phyloP scores from a whole-genome alignment of 2,113 vertebrate species.

The Cryptotis parvus region DNA sequence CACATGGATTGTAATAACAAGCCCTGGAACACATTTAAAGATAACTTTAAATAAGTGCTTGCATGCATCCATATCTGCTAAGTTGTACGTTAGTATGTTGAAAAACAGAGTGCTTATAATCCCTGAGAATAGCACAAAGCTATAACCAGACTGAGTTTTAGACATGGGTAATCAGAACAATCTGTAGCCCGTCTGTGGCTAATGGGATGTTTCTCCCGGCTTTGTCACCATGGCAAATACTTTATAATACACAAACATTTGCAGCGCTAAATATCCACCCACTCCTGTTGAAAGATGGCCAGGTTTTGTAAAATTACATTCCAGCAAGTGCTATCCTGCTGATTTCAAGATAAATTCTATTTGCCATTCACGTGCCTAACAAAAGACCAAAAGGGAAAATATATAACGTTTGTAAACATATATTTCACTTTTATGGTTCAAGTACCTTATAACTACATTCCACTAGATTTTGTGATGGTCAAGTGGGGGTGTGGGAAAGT shows the following conservation, averaged over 20 bases:
- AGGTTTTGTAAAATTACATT: constrained; percentile 91
- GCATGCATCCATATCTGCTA: constrained; percentile 80
- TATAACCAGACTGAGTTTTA: constrained; percentile 87
- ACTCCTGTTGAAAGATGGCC: constrained; percentile 91
- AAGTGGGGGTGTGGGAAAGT: constrained; percentile 16
- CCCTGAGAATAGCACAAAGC: constrained; percentile 83
- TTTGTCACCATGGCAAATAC: constrained; percentile 93
- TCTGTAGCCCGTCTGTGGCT: constrained; percentile 90
- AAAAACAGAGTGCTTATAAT: constrained; percentile 73
- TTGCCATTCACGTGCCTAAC: constrained; percentile 87
- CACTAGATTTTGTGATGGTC: constrained; percentile 69
- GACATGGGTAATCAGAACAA: constrained; percentile 90
- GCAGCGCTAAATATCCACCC: constrained; percentile 91
- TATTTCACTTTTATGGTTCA: constrained; percentile 77
- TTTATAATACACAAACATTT: constrained; percentile 93
- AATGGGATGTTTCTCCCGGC: constrained; percentile 91
- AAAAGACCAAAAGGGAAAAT: constrained; percentile 83
- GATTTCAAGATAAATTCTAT: constrained; percentile 89
- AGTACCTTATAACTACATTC: constrained; percentile 69
- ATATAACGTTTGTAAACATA: constrained; percentile 83
- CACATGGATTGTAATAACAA: neutral
- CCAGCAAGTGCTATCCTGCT: constrained; percentile 87
- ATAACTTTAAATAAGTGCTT: constrained; percentile 67
- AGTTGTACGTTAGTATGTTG: constrained; percentile 82
- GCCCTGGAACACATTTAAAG: constrained; percentile 17